These are phyloP conservation scores for Xerus rutilus DNA, from an alignment of 2,797 vertebrate species.

Conservation along the genomic window DNA sequence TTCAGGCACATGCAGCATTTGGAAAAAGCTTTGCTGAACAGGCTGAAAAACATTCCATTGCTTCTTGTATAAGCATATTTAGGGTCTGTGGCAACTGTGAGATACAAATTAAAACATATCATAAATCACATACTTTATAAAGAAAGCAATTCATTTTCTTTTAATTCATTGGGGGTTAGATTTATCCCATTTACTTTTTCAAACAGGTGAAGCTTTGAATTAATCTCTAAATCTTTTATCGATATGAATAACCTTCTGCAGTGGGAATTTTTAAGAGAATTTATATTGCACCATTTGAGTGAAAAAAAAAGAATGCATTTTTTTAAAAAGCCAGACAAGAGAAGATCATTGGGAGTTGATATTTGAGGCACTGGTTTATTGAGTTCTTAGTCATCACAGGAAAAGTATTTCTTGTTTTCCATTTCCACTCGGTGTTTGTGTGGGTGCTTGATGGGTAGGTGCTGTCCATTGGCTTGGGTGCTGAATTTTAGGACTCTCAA, in stretches of 20 bases:
- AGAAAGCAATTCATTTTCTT: background rate
- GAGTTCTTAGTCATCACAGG: background rate
- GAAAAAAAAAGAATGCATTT: background rate
- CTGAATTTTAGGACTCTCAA: slow-evolving; percentile 11
- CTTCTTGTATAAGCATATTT: background rate
- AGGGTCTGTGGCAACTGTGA: background rate
- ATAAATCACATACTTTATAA: background rate
- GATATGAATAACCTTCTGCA: background rate
- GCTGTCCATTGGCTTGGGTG: background rate
- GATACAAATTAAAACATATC: background rate
- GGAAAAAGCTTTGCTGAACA: background rate
- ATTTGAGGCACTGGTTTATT: background rate
- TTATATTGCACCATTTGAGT: background rate
- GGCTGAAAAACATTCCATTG: background rate
- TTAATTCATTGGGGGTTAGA: background rate
- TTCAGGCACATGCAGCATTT: background rate
- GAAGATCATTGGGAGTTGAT: background rate
- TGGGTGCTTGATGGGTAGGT: background rate
- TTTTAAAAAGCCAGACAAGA: background rate
- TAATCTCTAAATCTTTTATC: background rate
- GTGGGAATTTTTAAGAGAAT: slow-evolving; percentile 29
- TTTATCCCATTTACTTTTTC: background rate
- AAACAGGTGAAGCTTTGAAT: background rate
- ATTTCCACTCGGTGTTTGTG: background rate
- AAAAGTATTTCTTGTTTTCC: background rate